A percentile compares a stretch with the other conserved stretches of the same genome.
Evolutionary conservation across 1,140 invertebrate species (phyloP).

Genomic region (Brachionus koreanus): DNA sequence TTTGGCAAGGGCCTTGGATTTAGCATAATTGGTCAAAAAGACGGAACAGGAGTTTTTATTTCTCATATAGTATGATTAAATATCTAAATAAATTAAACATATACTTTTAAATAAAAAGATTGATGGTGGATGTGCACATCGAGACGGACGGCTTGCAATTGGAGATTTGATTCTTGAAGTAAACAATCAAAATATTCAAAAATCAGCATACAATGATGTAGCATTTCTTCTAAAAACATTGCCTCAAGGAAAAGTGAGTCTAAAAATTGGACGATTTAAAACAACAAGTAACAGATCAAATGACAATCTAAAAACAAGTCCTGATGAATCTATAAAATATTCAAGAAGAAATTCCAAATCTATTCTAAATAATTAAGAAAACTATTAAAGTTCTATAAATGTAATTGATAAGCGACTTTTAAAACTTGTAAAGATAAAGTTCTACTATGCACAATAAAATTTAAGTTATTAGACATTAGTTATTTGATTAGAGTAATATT

Average conservation of each 20-base stretch:
- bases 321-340: background rate
- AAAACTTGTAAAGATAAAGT: background rate
- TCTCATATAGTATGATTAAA: constrained; percentile 77
- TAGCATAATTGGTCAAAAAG: constrained; percentile 78
- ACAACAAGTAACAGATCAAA: background rate
- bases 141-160: constrained; percentile 82
- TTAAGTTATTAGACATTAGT: no score
- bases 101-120: constrained; percentile 54
- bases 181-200: constrained; percentile 79
- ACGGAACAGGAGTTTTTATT: constrained; percentile 83
- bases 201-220: constrained; percentile 75
- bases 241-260: constrained; percentile 29
- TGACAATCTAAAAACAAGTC: background rate
- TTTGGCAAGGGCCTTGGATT: constrained; percentile 85
- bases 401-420: background rate
- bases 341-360: constrained; percentile 17
- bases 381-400: background rate
- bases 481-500: no score
- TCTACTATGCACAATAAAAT: background rate
- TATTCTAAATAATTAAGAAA: background rate
- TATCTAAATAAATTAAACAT: background rate
- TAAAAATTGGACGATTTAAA: constrained; percentile 37
- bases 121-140: constrained; percentile 80
- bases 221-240: constrained; percentile 58
- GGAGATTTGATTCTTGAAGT: constrained; percentile 86